Base-by-base conservation (phyloP, 2,888 invertebrate species). In the Pyrrhosoma nymphula region DNA sequence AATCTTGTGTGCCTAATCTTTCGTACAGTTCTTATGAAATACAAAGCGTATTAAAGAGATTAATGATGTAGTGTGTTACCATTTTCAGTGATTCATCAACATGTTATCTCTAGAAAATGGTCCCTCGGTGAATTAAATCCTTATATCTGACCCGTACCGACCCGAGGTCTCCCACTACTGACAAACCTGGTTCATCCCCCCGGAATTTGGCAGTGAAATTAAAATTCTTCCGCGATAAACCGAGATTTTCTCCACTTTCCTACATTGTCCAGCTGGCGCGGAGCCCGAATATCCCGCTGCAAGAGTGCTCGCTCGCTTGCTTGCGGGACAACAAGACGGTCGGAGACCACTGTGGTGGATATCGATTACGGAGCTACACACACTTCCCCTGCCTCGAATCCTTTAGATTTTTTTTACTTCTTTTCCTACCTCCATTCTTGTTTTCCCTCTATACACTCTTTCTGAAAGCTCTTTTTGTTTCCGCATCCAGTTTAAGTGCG, bases 221-320 rank as follows among this genome's bases (percentile, higher is more conserved):
- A 69, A 47, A 69, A 69, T 82, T 82, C 82, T 82, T 82, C 82
- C 82, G 82, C 23, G 30, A 35, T 35, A 30, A 82, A 23, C n/a
- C 18, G 82, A 60, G 60, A 82, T 82, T 82, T 82, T 82, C 82
- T 82, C 82, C 82, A 35, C 82, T 82, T 82, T 82, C 82, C 82
- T 35, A 35, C 82, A 82, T 82, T 0, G 30, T 82, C 82, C 82
- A 82, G 82, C 82, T 82, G 82, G 82, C 82, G 0, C 3, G 18
- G 30, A 35, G 82, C 82, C 35, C 82, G 35, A 82, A 82, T 82
- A 82, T 35, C 82, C 82, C 82, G 82, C 82, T 82, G 82, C 35
- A 35, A 35, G 30, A 30, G 30, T 14, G 18, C 16, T 60, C 60
- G 47, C 4, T 12, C 60, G 3, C 82, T 82, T 82, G 82, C 82